phyloP scores from a whole-genome alignment of 2,797 vertebrate genomes.

The Trachops cirrhosus region DNA sequence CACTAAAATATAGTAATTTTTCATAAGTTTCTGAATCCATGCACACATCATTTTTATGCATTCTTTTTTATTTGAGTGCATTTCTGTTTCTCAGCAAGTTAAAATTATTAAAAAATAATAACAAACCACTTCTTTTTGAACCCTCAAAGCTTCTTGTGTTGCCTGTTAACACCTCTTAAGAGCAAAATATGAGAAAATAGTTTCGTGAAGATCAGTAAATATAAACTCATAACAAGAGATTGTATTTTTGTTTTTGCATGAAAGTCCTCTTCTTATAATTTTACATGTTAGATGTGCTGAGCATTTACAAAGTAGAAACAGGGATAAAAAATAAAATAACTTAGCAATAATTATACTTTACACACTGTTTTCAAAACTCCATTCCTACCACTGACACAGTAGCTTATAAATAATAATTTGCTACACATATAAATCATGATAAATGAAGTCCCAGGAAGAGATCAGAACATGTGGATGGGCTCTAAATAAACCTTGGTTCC shows the following conservation, averaged over 20 bases:
- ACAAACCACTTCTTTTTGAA: not conserved
- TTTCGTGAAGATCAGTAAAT: conserved; percentile 40
- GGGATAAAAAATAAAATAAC: not conserved
- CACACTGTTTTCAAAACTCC: not conserved
- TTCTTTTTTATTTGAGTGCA: conserved; percentile 49
- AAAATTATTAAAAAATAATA: not conserved
- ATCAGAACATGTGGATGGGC: not conserved
- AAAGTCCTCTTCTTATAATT: conserved; percentile 48
- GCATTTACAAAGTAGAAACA: not conserved
- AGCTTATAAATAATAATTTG: not conserved
- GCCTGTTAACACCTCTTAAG: not conserved
- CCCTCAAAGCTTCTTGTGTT: conserved; percentile 58
- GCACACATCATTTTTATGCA: not conserved
- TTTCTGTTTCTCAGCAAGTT: conserved; percentile 61
- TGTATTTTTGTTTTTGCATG: not conserved
- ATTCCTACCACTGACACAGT: not conserved
- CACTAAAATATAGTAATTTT: conserved; percentile 57
- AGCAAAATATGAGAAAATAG: not conserved
- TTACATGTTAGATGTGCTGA: not conserved
- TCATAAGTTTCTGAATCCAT: conserved; percentile 64
- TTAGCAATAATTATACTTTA: conserved; percentile 41
- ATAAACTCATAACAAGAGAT: not conserved
- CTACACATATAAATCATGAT: not conserved
- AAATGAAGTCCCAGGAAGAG: not conserved
- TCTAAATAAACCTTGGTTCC: not conserved